Evolutionary conservation across 2,888 invertebrate species (phyloP).

Genomic region (Dilophus febrilis): DNA sequence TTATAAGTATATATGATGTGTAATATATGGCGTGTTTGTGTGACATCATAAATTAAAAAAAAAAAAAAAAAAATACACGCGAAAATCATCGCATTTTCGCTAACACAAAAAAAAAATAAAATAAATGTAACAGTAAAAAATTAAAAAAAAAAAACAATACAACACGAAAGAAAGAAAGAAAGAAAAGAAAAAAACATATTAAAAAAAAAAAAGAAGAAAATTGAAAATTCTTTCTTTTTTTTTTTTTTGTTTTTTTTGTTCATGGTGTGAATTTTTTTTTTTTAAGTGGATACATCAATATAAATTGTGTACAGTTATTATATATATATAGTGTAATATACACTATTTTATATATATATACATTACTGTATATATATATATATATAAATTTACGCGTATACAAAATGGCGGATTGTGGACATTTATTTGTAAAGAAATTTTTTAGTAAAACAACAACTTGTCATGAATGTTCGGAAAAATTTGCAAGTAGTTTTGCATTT

Average conservation of each 20-base stretch:
- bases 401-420: slow-evolving; percentile 52
- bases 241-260: neutral
- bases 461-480: slow-evolving; percentile 91
- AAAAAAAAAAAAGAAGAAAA: too few species aligned
- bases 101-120: neutral
- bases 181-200: neutral
- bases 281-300: neutral
- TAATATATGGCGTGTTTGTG: too few species aligned
- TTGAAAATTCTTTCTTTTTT: neutral
- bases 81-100: too few species aligned
- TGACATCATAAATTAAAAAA: too few species aligned
- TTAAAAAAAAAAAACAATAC: neutral
- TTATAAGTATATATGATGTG: too few species aligned
- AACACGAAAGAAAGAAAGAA: neutral
- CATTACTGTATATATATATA: too few species aligned
- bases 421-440: slow-evolving; percentile 99
- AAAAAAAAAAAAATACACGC: too few species aligned
- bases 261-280: slow-evolving; percentile 1
- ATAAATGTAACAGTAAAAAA: neutral
- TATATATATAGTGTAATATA: too few species aligned
- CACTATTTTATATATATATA: too few species aligned
- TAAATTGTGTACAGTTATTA: too few species aligned
- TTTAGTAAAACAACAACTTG: slow-evolving; percentile 99
- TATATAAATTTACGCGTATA: too few species aligned
- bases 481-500: slow-evolving; percentile 30